phyloP scores from a whole-genome alignment of 35 echinoderm and acorn worm species.

The Heliocidaris erythrogramma region DNA sequence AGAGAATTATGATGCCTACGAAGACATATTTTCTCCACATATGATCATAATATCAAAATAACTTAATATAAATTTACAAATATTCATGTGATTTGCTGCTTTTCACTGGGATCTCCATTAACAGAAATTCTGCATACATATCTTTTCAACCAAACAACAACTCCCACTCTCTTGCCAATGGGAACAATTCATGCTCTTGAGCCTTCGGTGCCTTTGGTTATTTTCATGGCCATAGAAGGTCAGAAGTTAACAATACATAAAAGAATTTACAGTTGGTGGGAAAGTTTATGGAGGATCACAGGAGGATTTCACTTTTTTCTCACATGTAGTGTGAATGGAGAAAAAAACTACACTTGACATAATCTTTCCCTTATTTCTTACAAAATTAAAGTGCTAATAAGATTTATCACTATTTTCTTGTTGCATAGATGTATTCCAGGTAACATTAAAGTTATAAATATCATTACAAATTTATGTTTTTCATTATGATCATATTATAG shows the following conservation, averaged over 20 bases:
- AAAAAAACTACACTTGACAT: not conserved
- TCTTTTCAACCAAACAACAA: not conserved
- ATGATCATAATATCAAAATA: not conserved
- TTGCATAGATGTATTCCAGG: too few relatives aligned
- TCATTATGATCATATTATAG: too few relatives aligned
- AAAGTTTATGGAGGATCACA: not conserved
- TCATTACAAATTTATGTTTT: too few relatives aligned
- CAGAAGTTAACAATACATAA: not conserved
- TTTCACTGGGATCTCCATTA: too few relatives aligned
- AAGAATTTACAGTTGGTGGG: not conserved
- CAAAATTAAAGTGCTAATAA: too few relatives aligned
- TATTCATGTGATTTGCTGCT: too few relatives aligned
- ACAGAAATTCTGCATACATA: not conserved
- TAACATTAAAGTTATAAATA: too few relatives aligned
- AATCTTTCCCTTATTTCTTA: too few relatives aligned
- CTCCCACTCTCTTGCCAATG: not conserved
- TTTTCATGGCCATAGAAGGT: slow-evolving; percentile 2
- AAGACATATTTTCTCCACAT: not conserved
- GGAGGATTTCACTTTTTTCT: not conserved
- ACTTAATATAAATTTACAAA: not conserved
- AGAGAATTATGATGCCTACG: not conserved
- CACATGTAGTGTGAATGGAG: not conserved
- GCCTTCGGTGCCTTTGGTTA: not conserved
- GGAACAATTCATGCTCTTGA: not conserved
- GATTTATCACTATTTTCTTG: too few relatives aligned